Base-by-base conservation (phyloP, 2,888 invertebrate species). In the Drosophila setosimentum region DNA sequence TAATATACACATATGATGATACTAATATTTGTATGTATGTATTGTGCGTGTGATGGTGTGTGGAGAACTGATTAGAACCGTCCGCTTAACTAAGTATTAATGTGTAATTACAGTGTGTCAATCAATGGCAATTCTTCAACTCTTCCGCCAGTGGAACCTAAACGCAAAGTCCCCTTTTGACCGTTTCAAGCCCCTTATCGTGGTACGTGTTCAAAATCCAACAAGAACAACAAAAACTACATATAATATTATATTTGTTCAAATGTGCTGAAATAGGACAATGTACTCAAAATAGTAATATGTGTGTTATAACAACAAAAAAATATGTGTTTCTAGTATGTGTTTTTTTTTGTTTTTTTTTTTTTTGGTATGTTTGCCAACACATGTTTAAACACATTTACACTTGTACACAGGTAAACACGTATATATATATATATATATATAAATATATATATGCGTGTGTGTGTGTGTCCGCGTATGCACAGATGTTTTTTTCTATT, bases 151-250 rank as follows among this genome's bases (percentile, higher is more conserved):
- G 16, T 45, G 21, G 4, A 37, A 35, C 3, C 2, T 5, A 45
- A 24, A 63, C 30, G 24, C 24, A 78, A 78, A 78, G 68, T 74
- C 66, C 51, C 61, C 35, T 50, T 71, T 74, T 73, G 74, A 80
- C 48, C 60, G 51, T 48, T 54, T 29, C 50, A 27, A 58, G 54
- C 68, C 57, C 55, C 66, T 80, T 81, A 81, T 81, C 81, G 53
- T 29, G n/a, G n/a, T 73, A 81, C 81, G 81, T 81, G 73, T 65
- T 48, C 66, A 32, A 45, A 66, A 54, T 29, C 29, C 11, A 53
- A 62, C 13, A 8, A 42, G 40, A 60, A 13, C 27, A 16, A 49
- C 18, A 24, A 13, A n/a, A 37, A 0, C 16, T 18, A 33, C 13
- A n/a, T 24, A 5, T 8, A 21, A 32, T 21, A 21, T 21, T 21